These are phyloP conservation scores for Phaetusa simplex DNA, from an alignment of 2,113 vertebrate genomes.

Conservation along the genomic window DNA sequence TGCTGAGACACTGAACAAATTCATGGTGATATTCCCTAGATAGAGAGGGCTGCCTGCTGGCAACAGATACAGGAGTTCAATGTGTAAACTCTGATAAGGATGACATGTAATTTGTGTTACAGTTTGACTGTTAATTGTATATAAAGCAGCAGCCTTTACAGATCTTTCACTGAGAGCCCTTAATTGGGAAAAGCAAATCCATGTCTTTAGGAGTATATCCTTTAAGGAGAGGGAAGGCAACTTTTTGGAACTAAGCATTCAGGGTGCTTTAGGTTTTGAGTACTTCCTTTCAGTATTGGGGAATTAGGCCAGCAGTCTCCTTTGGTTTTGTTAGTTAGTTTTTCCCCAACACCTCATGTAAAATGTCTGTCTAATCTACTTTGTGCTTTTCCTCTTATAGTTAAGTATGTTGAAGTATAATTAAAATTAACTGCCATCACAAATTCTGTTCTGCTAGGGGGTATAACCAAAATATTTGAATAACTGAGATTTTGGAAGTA, in stretches of 20 bases:
- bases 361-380: background rate
- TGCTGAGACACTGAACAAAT: constrained; percentile 69
- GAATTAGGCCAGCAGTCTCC: background rate
- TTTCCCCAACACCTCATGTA: background rate
- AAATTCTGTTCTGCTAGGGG: background rate
- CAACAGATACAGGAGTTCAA: constrained; percentile 79
- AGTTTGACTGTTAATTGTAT: constrained; percentile 78
- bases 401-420: background rate
- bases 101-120: constrained; percentile 79
- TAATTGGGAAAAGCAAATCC: constrained; percentile 59
- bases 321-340: background rate
- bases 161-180: constrained; percentile 44
- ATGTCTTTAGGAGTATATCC: constrained; percentile 32
- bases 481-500: background rate
- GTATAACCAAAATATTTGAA: background rate
- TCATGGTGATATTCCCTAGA: constrained; percentile 70
- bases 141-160: constrained; percentile 69
- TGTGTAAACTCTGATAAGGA: constrained; percentile 81
- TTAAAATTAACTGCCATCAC: background rate
- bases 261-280: background rate
- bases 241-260: background rate
- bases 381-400: background rate
- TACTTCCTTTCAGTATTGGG: background rate
- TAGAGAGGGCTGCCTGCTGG: constrained; percentile 72
- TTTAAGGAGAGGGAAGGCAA: background rate